Percentiles rank a stretch among this genome's conserved stretches.
Evolutionary conservation across 2,797 vertebrate genomes (phyloP).

Genomic region (Malurus splendens): DNA sequence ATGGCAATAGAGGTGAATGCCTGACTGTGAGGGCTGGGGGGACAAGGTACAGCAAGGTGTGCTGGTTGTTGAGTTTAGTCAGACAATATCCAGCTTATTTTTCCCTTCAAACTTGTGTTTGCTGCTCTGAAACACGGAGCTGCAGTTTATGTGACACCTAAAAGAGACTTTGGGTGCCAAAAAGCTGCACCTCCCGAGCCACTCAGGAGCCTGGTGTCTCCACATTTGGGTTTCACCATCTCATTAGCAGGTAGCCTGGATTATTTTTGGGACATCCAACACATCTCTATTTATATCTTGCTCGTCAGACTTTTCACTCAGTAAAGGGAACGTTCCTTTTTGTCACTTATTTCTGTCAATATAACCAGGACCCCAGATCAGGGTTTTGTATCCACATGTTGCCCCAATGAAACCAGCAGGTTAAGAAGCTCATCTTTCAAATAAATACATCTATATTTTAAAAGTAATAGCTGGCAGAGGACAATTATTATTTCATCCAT

Average conservation of each 20-base stretch:
- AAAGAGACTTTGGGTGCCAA: not conserved
- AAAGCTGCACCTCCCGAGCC: not conserved
- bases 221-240: conserved; percentile 25
- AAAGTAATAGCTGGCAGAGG: conserved; percentile 36
- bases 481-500: conserved; percentile 57
- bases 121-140: not conserved
- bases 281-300: conserved; percentile 57
- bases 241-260: conserved; percentile 60
- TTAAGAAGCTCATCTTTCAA: conserved; percentile 12
- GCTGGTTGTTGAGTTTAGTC: not conserved
- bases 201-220: not conserved
- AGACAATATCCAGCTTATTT: not conserved
- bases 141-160: not conserved
- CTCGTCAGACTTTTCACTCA: not conserved
- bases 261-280: conserved; percentile 51
- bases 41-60: not conserved
- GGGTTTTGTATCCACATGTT: not conserved
- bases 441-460: conserved; percentile 38
- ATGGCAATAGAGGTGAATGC: not conserved
- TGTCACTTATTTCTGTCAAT: conserved; percentile 3
- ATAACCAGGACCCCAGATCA: conserved; percentile 1
- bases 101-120: not conserved
- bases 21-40: not conserved
- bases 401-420: not conserved
- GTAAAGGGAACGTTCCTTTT: conserved; percentile 40